A percentile compares a stretch with the other conserved stretches of the same genome.
Conservation (phyloP, 64 coral and sea anemone species). For the Astreopora myriophthalma region DNA sequence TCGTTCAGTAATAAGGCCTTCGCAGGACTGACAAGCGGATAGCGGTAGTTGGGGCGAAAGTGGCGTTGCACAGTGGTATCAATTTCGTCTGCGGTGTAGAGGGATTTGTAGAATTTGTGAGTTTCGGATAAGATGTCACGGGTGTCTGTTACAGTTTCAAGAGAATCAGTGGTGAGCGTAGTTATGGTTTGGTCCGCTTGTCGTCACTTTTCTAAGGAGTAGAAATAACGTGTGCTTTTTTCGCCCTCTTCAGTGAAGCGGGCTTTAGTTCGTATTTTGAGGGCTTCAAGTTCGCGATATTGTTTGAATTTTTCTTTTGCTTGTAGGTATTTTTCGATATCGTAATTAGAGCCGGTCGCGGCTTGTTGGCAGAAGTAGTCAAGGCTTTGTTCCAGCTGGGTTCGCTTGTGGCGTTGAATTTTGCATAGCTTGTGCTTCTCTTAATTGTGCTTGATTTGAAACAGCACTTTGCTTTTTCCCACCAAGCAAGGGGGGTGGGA, state of each 20-base stretch:
- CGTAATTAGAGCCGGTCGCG: neutral
- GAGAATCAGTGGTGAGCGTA: neutral
- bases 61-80: no score
- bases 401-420: neutral
- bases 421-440: neutral
- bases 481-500: neutral
- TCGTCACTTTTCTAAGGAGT: neutral
- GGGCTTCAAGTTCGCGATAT: neutral
- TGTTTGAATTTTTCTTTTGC: neutral
- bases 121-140: neutral
- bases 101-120: neutral
- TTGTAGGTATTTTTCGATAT: neutral
- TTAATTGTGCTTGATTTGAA: neutral
- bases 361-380: neutral
- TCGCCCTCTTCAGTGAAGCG: neutral
- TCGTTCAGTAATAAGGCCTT: neutral
- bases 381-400: neutral
- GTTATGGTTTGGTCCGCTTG: neutral
- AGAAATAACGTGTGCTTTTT: conserved; percentile 20
- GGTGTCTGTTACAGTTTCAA: no score
- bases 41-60: neutral
- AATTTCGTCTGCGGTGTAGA: neutral
- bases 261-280: neutral
- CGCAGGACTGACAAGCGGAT: neutral
- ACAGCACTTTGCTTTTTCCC: neutral